Base-by-base conservation (phyloP, 37 sponge, comb jelly and placozoan genomes). In the Geodia barretti region DNA sequence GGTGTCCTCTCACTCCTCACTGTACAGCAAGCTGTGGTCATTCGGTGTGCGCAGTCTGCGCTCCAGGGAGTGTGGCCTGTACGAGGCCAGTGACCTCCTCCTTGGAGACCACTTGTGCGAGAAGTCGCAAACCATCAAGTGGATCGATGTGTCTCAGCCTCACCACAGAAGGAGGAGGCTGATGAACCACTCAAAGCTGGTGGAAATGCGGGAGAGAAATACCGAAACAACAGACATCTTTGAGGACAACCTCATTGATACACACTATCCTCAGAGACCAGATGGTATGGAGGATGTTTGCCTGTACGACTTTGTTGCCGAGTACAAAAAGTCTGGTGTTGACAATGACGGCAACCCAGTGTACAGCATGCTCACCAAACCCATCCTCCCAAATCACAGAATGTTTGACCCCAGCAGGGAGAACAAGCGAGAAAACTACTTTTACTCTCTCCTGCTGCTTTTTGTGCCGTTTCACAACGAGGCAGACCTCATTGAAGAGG, bases 71-170 rank as follows among this genome's bases (percentile, higher is more conserved):
- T 77, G 73, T 35, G 84, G 89, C 17, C 68, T 78, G 66, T 83
- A 78, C 41, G 84, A 83, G 69, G 75, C 74, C 9, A 73, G 74
- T 58, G 89, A 89, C 71, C 79, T 79, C 2, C n/a, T 83, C 62
- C 68, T 83, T 33, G 80, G 84, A 28, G 74, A 83, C 23, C 89
- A 82, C 47, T 67, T 82, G 21, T 30, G 39, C 37, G 83, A 82
- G 30, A 82, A 82, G 73, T 88, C 78, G 33, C 79, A 75, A 23
- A 62, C 73, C 11, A 74, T 88, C 24, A 21, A 77, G 79, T 88
- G 83, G 74, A 69, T 88, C 23, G 65, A 77, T 60, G 78, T 64
- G 14, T 35, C 72, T 9, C 17, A 62, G 61, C 89, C 83, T 59
- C 64, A 82, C 72, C 76, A 82, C 39, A 39, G 72, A 28, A 88